Evolutionary conservation across 2,888 invertebrate species (phyloP).

Genomic region (Schrankia costaestrigalis): DNA sequence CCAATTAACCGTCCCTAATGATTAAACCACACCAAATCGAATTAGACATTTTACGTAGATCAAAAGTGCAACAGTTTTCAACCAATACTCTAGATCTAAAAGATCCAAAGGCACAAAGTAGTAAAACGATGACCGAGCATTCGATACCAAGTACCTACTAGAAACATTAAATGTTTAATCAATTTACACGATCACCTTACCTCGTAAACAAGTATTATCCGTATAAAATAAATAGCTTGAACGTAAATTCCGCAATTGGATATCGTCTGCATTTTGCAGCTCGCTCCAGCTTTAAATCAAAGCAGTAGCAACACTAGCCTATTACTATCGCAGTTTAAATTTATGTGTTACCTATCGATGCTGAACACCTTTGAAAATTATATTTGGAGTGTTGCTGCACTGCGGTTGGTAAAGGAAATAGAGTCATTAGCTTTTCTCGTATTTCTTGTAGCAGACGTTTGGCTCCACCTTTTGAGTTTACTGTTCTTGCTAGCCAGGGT

Average conservation of each 20-base stretch:
- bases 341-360: constrained; percentile 72
- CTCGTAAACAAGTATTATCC: constrained; percentile 19
- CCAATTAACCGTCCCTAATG: too few species aligned
- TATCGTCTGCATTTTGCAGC: constrained; percentile 49
- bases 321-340: constrained; percentile 67
- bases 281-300: constrained; percentile 60
- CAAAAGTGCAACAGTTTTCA: too few species aligned
- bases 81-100: too few species aligned
- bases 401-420: constrained; percentile 69
- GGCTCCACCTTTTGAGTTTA: constrained; percentile 53
- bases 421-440: constrained; percentile 74
- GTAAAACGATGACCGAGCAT: too few species aligned
- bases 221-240: constrained; percentile 26
- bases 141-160: too few species aligned
- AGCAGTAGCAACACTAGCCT: constrained; percentile 54
- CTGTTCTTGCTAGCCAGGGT: constrained; percentile 31
- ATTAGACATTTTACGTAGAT: too few species aligned
- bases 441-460: constrained; percentile 68
- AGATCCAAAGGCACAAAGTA: too few species aligned
- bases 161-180: too few species aligned
- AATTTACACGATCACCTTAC: constrained; percentile 14
- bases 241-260: constrained; percentile 41
- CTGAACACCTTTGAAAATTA: constrained; percentile 68
- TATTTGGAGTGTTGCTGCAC: constrained; percentile 67
- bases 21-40: too few species aligned